These are phyloP conservation scores for Scaptomyza reducta DNA, from an alignment of 2,888 invertebrate species.

Conservation along the genomic window DNA sequence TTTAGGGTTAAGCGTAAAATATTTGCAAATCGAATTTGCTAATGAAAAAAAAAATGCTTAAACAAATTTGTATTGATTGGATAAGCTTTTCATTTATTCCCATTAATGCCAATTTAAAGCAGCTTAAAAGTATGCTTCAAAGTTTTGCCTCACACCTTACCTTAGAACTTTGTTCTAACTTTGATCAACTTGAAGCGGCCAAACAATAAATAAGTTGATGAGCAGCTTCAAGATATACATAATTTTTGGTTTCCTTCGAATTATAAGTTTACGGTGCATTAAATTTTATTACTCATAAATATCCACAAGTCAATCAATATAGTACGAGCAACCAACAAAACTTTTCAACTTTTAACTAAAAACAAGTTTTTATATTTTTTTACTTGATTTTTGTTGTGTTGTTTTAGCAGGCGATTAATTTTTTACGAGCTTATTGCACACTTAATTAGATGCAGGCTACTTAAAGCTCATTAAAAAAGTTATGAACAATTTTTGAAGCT, in stretches of 20 bases:
- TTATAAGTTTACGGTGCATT: constrained; percentile 33
- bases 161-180: constrained; percentile 22
- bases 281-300: constrained; percentile 23
- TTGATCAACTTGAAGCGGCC: constrained; percentile 6
- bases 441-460: constrained; percentile 61
- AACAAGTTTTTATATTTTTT: constrained; percentile 1
- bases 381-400: constrained; percentile 15
- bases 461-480: constrained; percentile 71
- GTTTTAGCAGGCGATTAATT: constrained; percentile 41
- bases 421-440: constrained; percentile 43
- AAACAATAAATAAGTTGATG: constrained; percentile 25
- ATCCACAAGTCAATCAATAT: constrained; percentile 28
- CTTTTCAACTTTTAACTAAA: constrained; percentile 7
- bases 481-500: constrained; percentile 12
- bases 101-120: not conserved
- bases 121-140: not conserved
- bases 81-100: not conserved
- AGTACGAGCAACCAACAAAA: not conserved
- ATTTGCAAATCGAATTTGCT: not conserved
- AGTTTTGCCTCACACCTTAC: not conserved
- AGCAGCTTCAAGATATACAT: constrained; percentile 3
- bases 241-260: constrained; percentile 12
- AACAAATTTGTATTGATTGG: not conserved
- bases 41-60: not conserved
- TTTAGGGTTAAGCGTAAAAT: no score